Evolutionary conservation across 2,797 vertebrate genomes (phyloP).

Genomic region (Ispidina picta): DNA sequence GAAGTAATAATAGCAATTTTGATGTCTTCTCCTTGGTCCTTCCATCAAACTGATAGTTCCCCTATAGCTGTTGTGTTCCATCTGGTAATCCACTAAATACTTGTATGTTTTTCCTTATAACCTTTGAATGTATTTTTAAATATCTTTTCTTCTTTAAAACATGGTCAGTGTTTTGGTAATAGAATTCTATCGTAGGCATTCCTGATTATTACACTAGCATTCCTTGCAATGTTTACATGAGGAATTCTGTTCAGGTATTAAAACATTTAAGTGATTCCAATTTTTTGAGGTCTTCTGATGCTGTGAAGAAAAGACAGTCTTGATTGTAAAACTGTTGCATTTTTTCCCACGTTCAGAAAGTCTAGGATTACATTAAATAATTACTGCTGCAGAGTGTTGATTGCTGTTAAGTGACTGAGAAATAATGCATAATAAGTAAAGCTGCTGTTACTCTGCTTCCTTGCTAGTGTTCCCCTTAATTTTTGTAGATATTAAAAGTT

Average conservation of each 20-base stretch:
- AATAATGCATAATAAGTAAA: not conserved
- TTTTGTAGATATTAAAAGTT: not conserved
- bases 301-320: not conserved
- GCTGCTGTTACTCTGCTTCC: not conserved
- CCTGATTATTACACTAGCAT: not conserved
- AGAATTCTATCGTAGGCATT: not conserved
- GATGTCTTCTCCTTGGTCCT: not conserved
- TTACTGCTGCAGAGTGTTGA: not conserved
- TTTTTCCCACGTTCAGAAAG: not conserved
- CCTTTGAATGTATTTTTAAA: not conserved
- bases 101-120: not conserved
- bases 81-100: slow-evolving; percentile 14
- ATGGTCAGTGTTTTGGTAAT: slow-evolving; percentile 9
- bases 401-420: not conserved
- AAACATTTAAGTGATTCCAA: not conserved
- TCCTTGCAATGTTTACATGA: not conserved
- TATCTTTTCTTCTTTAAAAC: not conserved
- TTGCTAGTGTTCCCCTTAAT: not conserved
- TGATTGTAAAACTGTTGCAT: not conserved
- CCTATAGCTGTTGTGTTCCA: not conserved
- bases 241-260: not conserved
- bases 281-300: not conserved
- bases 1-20: slow-evolving; percentile 1
- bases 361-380: not conserved
- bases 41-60: not conserved